phyloP scores from a whole-genome alignment of 2,113 vertebrate genomes.

The Nothoprocta pentlandii region DNA sequence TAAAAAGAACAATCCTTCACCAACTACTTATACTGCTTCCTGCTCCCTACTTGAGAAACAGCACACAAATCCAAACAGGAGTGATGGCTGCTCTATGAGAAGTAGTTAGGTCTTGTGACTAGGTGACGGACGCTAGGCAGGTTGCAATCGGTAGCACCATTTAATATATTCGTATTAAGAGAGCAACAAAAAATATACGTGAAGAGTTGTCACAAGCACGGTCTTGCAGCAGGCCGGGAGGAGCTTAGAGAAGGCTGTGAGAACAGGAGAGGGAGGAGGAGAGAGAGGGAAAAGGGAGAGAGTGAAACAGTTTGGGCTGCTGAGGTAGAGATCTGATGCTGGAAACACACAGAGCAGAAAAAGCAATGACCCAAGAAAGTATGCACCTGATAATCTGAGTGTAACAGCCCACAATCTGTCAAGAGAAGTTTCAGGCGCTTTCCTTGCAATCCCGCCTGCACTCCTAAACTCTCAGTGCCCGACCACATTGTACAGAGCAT shows the following conservation, averaged over 20 bases:
- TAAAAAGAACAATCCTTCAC: not conserved
- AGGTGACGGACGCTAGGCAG: not conserved
- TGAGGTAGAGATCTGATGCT: conserved; percentile 28
- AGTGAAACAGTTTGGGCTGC: not conserved
- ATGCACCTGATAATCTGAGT: conserved; percentile 43
- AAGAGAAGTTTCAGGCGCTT: conserved; percentile 25
- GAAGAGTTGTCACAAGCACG: not conserved
- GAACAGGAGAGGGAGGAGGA: not conserved
- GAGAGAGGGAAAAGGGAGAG: not conserved
- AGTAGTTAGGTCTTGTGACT: not conserved
- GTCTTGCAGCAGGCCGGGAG: conserved; percentile 23
- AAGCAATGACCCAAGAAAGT: conserved; percentile 60
- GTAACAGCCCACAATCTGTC: conserved; percentile 6
- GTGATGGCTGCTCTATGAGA: not conserved
- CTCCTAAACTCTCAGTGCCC: not conserved
- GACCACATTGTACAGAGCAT: not conserved
- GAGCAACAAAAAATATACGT: not conserved
- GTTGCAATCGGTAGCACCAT: not conserved
- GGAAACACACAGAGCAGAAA: conserved; percentile 25
- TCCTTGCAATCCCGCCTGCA: not conserved
- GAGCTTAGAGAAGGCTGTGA: conserved; percentile 15
- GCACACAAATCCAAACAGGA: not conserved
- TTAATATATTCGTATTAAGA: not conserved
- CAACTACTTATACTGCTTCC: not conserved
- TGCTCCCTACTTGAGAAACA: not conserved